Evolutionary conservation across 2,113 vertebrate species (phyloP).

Genomic region (Nothocercus nigrocapillus): DNA sequence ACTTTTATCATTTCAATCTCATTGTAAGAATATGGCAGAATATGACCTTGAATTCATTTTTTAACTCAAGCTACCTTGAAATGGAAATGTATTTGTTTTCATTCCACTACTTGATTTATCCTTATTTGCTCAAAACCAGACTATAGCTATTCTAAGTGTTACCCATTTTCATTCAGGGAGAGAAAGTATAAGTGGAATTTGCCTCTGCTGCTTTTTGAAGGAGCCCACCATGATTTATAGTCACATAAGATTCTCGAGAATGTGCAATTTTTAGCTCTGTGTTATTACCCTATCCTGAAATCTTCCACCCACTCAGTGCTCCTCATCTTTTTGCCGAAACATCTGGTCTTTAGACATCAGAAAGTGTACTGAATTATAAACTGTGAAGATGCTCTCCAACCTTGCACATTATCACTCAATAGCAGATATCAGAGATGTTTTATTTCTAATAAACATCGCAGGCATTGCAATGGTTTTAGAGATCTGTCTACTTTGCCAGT

Average conservation of each 20-base stretch:
- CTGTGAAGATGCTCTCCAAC: slow-evolving; percentile 25
- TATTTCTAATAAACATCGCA: slow-evolving; percentile 15
- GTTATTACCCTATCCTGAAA: not conserved
- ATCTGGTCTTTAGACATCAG: slow-evolving; percentile 10
- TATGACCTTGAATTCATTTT: not conserved
- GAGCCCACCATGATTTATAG: not conserved
- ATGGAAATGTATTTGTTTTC: not conserved
- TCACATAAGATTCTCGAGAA: not conserved
- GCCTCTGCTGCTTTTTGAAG: not conserved
- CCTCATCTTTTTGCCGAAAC: slow-evolving; percentile 19
- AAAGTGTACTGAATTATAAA: slow-evolving; percentile 15
- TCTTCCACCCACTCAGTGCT: not conserved
- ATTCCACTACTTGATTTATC: not conserved
- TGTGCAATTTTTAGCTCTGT: not conserved
- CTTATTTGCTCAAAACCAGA: not conserved
- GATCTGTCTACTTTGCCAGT: not conserved
- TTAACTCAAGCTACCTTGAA: not conserved
- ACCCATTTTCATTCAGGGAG: not conserved
- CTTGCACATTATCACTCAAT: slow-evolving; percentile 47
- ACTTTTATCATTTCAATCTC: not conserved
- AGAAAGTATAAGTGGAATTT: not conserved
- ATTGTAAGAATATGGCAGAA: not conserved
- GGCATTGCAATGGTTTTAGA: not conserved
- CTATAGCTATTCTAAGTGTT: not conserved
- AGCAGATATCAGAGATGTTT: not conserved